Base-by-base conservation (phyloP, 2,888 invertebrate genomes). In the Cremastinae sp. region DNA sequence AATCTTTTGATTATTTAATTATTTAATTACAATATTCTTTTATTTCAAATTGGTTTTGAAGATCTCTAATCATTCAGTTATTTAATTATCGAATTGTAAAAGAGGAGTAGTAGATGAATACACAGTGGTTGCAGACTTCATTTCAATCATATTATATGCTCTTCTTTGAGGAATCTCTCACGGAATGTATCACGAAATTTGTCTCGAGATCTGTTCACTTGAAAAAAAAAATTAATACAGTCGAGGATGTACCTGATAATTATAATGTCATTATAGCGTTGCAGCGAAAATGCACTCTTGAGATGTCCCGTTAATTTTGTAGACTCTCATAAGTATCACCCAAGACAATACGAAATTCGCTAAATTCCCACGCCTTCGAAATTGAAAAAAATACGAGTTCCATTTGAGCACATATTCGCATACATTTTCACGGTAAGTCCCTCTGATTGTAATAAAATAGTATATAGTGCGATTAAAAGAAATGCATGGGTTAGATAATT, bases 211-310 rank as follows among this genome's bases (percentile, higher is more conserved):
- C n/a, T n/a, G n/a, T n/a, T n/a, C n/a, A n/a, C 43, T 74, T 77
- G 75, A 73, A 80, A 80, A 82, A 82, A 80, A 82, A 78, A 12
- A 8, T 2, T 9, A 9, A 45, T 9, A 79, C 53, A 76, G 75
- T 69, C 20, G 62, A 65, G 79, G 78, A 79, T 73, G 74, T 65
- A 80, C 71, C 77, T 80, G 84, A 82, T 82, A 84, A 86, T 86
- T 86, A 86, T 85, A 85, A 83, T 84, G 82, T 85, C 86, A 83
- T 86, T 86, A n/a, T n/a, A 85, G 85, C 82, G 82, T 81, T 69
- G 74, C 78, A 78, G 79, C 75, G n/a, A n/a, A 58, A 45, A 74
- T 72, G 55, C 53, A 75, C 75, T 78, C 74, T 9, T 22, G 16
- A 41, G 80, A 80, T 73, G 74, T 74, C 68, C 58, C 75, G 59